phyloP scores from a whole-genome alignment of 2,797 vertebrate species.

The Todus mexicanus region DNA sequence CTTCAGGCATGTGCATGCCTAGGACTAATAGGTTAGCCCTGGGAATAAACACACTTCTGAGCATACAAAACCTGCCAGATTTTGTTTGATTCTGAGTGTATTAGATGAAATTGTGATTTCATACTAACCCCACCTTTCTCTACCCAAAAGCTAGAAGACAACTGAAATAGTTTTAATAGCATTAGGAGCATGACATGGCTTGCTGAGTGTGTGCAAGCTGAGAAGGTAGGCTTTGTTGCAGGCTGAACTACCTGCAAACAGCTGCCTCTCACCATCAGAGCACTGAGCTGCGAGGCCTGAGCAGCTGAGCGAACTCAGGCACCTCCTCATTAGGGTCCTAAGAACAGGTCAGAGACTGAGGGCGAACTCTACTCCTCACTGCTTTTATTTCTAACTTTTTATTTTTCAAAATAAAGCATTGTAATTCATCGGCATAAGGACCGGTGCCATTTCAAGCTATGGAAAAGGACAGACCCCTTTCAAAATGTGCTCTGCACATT shows the following conservation, averaged over 20 bases:
- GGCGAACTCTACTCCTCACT: neutral
- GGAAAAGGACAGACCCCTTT: neutral
- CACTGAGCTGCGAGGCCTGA: neutral
- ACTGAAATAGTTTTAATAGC: neutral
- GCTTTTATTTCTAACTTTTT: neutral
- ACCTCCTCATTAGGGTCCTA: neutral
- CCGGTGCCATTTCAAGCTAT: neutral
- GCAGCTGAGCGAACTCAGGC: neutral
- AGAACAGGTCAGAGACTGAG: neutral
- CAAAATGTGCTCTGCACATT: neutral
- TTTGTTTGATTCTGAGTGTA: neutral
- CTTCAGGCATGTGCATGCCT: neutral
- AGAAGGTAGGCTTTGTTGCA: neutral
- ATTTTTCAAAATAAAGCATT: neutral
- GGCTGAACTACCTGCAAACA: neutral
- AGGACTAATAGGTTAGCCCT: neutral
- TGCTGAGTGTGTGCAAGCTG: accelerated
- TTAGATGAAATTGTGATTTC: neutral
- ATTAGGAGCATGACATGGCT: neutral
- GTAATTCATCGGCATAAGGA: neutral
- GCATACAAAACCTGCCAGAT: neutral
- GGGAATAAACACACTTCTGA: neutral
- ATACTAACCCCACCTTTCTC: neutral
- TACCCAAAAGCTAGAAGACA: neutral
- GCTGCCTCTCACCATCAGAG: neutral